These are phyloP conservation scores for Orchesellides sinensis DNA, from an alignment of 2,888 invertebrate genomes.

Conservation along the genomic window DNA sequence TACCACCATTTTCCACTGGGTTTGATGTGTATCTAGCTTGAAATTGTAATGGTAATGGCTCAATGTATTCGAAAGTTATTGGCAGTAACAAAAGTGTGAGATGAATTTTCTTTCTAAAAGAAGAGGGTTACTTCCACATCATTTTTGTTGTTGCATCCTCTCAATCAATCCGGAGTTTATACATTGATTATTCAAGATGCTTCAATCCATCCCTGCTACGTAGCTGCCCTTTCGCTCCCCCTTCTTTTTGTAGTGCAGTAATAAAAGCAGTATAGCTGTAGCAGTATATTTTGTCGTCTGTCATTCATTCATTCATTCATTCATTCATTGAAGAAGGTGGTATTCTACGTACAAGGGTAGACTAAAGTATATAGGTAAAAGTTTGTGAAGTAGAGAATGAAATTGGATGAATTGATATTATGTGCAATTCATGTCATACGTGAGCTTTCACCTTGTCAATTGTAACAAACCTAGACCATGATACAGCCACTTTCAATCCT, in stretches of 20 bases:
- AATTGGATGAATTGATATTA: slow-evolving; percentile 57
- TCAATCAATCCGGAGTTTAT: background rate
- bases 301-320: slow-evolving; percentile 37
- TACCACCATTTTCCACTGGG: slow-evolving; percentile 20
- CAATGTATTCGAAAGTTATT: slow-evolving; percentile 46
- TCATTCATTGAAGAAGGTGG: slow-evolving; percentile 39
- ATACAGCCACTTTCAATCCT: background rate
- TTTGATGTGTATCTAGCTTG: slow-evolving; percentile 6
- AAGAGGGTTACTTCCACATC: background rate
- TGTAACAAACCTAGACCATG: background rate
- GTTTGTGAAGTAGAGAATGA: slow-evolving; percentile 25
- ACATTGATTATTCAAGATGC: background rate
- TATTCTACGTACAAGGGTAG: background rate
- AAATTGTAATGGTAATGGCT: slow-evolving; percentile 57
- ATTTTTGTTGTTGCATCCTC: background rate
- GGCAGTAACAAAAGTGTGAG: slow-evolving; percentile 40
- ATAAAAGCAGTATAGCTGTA: too few species aligned
- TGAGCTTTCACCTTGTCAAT: slow-evolving; percentile 70
- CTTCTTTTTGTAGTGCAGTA: background rate
- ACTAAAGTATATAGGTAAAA: too few species aligned
- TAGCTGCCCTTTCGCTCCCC: background rate
- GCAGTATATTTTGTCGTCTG: too few species aligned
- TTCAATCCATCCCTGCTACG: background rate
- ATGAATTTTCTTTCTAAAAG: slow-evolving; percentile 22
- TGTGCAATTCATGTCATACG: slow-evolving; percentile 60